A percentile compares a stretch with the other conserved stretches of the same genome.
These are phyloP conservation scores for Burhinus oedicnemus DNA, from an alignment of 2,113 vertebrate species.

Conservation along the genomic window DNA sequence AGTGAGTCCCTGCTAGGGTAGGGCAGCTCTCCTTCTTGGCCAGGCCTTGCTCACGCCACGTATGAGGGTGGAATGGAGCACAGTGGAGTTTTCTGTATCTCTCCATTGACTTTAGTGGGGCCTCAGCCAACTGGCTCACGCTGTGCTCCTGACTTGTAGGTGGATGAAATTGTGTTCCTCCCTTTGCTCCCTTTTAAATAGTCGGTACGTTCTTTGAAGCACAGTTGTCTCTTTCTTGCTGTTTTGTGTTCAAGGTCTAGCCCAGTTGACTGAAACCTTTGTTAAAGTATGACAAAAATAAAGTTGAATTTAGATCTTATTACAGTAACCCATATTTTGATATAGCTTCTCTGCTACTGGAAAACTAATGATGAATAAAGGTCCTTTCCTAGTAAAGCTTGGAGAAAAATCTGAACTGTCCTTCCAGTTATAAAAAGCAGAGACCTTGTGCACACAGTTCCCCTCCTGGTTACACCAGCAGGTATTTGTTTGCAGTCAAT, in stretches of 20 bases:
- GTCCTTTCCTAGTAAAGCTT: background rate
- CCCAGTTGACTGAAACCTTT: background rate
- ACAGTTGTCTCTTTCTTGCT: background rate
- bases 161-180: background rate
- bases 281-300: background rate
- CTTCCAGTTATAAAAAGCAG: background rate
- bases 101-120: background rate
- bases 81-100: background rate
- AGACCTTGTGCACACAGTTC: background rate
- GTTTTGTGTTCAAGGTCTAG: background rate
- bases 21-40: background rate
- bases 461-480: background rate
- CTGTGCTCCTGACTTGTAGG: background rate
- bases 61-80: background rate
- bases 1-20: background rate
- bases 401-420: background rate
- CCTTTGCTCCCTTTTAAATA: background rate
- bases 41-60: background rate
- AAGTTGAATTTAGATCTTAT: background rate
- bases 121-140: background rate
- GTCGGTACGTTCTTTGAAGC: background rate
- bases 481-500: background rate
- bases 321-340: background rate
- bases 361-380: background rate
- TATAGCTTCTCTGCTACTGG: background rate